These are phyloP conservation scores for Sporophila hypoxantha DNA, from an alignment of 2,113 vertebrate species.

Conservation along the genomic window DNA sequence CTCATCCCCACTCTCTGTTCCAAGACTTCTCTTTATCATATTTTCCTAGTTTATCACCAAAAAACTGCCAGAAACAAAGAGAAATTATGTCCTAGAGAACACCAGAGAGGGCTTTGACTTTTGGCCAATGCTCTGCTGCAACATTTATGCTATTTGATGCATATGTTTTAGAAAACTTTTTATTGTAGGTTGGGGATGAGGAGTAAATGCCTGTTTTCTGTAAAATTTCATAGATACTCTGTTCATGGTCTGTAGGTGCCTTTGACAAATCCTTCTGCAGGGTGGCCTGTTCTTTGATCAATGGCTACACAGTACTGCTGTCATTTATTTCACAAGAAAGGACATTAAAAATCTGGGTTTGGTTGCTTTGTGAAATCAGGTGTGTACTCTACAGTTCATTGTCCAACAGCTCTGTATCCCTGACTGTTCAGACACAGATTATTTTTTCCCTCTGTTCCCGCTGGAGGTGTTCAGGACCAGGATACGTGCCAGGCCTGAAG, in stretches of 20 bases:
- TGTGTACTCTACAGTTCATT: not conserved
- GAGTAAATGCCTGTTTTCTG: not conserved
- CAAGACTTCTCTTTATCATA: not conserved
- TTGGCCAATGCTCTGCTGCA: not conserved
- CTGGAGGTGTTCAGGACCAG: not conserved
- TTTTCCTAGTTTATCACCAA: not conserved
- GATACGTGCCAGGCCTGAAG: not conserved
- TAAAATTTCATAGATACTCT: not conserved
- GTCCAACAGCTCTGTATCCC: not conserved
- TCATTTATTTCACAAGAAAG: not conserved
- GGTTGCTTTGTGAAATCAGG: not conserved
- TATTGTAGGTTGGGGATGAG: not conserved
- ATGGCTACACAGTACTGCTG: not conserved
- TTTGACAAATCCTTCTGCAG: not conserved
- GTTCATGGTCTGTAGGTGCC: not conserved
- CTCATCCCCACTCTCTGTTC: not conserved
- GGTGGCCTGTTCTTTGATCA: not conserved
- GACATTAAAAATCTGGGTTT: not conserved
- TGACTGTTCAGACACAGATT: not conserved
- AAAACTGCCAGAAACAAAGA: not conserved
- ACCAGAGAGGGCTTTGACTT: not conserved
- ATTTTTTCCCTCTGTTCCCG: not conserved
- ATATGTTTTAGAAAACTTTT: not conserved
- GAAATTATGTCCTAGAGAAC: not conserved
- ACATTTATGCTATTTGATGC: not conserved